Conservation (phyloP, 2,113 vertebrate genomes). For the Oriolus oriolus region DNA sequence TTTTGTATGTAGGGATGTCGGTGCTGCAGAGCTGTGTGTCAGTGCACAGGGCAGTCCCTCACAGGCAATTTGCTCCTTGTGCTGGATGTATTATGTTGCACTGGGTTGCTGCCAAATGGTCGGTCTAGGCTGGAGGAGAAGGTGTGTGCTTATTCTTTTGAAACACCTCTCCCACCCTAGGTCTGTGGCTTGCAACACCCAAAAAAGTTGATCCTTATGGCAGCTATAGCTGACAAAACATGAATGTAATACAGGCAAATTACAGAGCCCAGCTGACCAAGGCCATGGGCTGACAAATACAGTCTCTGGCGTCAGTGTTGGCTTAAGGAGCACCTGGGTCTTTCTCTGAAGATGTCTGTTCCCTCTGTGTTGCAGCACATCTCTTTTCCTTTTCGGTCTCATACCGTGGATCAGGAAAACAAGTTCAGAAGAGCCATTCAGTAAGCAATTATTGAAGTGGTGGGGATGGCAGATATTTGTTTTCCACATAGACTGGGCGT, state of each 20-base stretch:
- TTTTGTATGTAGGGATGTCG: neutral
- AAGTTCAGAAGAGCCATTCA: neutral
- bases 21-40: neutral
- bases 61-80: constrained; percentile 19
- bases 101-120: neutral
- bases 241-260: neutral
- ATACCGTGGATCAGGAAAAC: neutral
- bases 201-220: neutral
- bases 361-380: neutral
- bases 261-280: neutral
- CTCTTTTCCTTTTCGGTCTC: neutral
- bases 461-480: neutral
- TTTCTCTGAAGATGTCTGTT: neutral
- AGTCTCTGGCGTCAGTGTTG: neutral
- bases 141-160: neutral
- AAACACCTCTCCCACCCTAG: neutral
- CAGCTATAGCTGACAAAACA: neutral
- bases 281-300: neutral
- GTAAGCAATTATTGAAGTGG: neutral
- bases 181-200: neutral
- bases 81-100: neutral
- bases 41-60: neutral
- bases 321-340: neutral
- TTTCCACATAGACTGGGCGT: neutral
- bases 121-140: neutral